Conservation (phyloP, 1,140 invertebrate species). For the Papilio polyxenes region DNA sequence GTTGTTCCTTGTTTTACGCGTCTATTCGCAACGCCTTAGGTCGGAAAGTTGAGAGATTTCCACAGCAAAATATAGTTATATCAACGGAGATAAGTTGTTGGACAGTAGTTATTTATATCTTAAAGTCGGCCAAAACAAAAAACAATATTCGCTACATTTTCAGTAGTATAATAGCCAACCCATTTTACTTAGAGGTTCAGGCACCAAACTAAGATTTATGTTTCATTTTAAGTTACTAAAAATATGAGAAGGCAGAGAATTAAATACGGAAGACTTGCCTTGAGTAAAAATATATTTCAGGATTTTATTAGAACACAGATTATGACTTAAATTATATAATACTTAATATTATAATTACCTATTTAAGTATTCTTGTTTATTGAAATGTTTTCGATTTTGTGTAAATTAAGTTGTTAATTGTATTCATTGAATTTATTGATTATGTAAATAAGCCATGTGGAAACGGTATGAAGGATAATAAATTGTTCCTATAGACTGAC, state of each 20-base stretch:
- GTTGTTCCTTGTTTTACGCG: conserved; percentile 79
- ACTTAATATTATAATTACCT: background rate
- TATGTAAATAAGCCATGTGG: conserved; percentile 20
- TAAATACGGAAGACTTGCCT: background rate
- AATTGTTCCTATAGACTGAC: conserved; percentile 30
- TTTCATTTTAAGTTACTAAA: background rate
- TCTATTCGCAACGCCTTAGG: conserved; percentile 75
- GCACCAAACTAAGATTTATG: no score
- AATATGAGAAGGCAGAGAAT: background rate
- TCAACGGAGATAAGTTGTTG: background rate
- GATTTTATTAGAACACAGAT: background rate
- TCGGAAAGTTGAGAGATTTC: conserved; percentile 73
- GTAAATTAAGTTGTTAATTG: conserved; percentile 23
- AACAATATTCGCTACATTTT: background rate
- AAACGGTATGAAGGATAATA: conserved; percentile 34
- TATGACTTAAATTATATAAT: background rate
- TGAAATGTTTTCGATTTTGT: background rate
- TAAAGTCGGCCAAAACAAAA: background rate
- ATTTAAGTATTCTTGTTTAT: background rate
- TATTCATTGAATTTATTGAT: conserved; percentile 20
- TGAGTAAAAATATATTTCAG: background rate
- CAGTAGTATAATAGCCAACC: background rate
- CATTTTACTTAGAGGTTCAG: background rate
- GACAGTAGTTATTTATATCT: background rate
- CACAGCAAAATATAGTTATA: conserved; percentile 58